A percentile compares a stretch with the other conserved stretches of the same genome.
phyloP scores from a whole-genome alignment of 2,797 vertebrate genomes.

The Myotis myotis region DNA sequence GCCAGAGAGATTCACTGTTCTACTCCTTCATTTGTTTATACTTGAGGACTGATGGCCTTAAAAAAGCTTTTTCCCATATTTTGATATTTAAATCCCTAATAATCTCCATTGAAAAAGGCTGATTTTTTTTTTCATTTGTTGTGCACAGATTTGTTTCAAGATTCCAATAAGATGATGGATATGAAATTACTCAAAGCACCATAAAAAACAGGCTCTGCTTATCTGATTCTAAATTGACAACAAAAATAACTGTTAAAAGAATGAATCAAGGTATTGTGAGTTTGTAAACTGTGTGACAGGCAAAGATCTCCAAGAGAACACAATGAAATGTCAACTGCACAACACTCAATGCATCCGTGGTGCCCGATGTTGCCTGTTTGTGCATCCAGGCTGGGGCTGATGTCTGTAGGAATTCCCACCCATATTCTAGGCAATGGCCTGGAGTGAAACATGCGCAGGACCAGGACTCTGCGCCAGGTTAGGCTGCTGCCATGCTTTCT shows the following conservation, averaged over 20 bases:
- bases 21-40: neutral
- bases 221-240: neutral
- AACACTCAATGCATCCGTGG: neutral
- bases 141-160: neutral
- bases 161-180: neutral
- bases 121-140: neutral
- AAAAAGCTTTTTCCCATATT: neutral
- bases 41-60: neutral
- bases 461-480: constrained; percentile 47
- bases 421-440: constrained; percentile 58
- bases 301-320: constrained; percentile 32
- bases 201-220: neutral
- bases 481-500: constrained; percentile 36
- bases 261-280: neutral
- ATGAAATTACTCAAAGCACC: neutral
- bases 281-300: neutral
- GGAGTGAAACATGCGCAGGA: constrained; percentile 53
- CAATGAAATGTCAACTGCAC: constrained; percentile 34
- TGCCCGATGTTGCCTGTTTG: neutral
- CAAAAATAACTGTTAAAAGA: neutral
- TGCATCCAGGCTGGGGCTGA: constrained; percentile 10
- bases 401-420: constrained; percentile 41
- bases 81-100: neutral
- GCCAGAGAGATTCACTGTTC: neutral
- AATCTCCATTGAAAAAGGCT: neutral